Evolutionary conservation across 2,888 invertebrate species (phyloP).

Genomic region (Tineola bisselliella): DNA sequence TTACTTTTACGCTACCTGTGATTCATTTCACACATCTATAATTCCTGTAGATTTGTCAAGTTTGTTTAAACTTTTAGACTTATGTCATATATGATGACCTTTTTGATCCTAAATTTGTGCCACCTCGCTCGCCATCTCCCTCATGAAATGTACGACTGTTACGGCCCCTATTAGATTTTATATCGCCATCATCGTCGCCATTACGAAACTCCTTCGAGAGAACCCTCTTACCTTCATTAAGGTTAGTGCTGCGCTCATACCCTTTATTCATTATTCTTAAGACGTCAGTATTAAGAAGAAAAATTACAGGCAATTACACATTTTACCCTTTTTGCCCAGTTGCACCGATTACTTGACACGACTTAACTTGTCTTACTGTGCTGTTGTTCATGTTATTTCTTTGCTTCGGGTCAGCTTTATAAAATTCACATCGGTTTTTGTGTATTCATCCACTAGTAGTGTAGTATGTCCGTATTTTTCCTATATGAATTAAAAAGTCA

Average conservation of each 20-base stretch:
- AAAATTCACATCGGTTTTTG: too few relatives aligned
- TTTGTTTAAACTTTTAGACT: neutral
- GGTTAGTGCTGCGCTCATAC: slow-evolving; percentile 30
- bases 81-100: slow-evolving; percentile 3
- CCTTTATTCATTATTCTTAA: slow-evolving; percentile 51
- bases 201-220: slow-evolving; percentile 44
- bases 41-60: too few relatives aligned
- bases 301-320: slow-evolving; percentile 27
- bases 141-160: slow-evolving; percentile 31
- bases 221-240: slow-evolving; percentile 46
- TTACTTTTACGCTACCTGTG: neutral
- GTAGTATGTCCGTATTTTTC: too few relatives aligned
- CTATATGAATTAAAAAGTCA: too few relatives aligned
- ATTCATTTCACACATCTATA: too few relatives aligned
- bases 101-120: slow-evolving; percentile 25
- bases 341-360: neutral
- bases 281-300: slow-evolving; percentile 42
- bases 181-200: slow-evolving; percentile 45
- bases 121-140: slow-evolving; percentile 18
- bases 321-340: neutral
- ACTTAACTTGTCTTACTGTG: neutral
- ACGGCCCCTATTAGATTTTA: slow-evolving; percentile 55
- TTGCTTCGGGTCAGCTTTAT: too few relatives aligned
- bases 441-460: too few relatives aligned
- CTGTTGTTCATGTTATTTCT: too few relatives aligned